A percentile compares a stretch with the other conserved stretches of the same genome.
Evolutionary conservation across 2,797 vertebrate species (phyloP).

Genomic region (Lateolabrax maculatus): DNA sequence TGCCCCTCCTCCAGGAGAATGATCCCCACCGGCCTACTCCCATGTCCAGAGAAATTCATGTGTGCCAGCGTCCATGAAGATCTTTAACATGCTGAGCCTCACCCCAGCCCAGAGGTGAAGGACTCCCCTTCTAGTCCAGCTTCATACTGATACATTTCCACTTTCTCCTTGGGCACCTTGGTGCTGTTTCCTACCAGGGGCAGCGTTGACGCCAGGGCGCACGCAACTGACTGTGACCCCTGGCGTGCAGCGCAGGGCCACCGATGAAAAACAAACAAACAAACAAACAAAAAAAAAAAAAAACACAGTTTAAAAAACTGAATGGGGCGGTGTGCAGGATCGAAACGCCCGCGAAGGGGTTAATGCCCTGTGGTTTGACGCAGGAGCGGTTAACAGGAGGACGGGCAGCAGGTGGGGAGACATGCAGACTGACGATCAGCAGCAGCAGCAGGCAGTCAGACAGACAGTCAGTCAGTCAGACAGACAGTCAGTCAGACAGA

Average conservation of each 20-base stretch:
- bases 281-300: background rate
- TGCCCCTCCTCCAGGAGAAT: background rate
- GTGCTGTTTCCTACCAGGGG: conserved; percentile 5
- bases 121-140: background rate
- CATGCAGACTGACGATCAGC: conserved; percentile 61
- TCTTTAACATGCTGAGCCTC: conserved; percentile 3
- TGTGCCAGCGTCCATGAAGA: conserved; percentile 34
- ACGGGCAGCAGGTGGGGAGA: conserved; percentile 69
- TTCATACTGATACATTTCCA: conserved; percentile 21
- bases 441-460: conserved; percentile 11
- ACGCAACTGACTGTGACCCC: background rate
- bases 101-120: background rate
- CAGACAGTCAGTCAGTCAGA: too few species aligned
- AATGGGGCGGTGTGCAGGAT: too few species aligned
- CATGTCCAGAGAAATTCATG: conserved; percentile 27
- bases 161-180: background rate
- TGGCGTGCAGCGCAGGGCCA: too few species aligned
- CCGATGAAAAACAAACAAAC: background rate
- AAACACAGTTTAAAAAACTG: too few species aligned
- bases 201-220: background rate
- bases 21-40: conserved; percentile 6
- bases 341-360: conserved; percentile 40
- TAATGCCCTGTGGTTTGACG: conserved; percentile 66
- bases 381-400: conserved; percentile 57
- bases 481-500: too few species aligned